Evolutionary conservation across 1,140 invertebrate genomes (phyloP).

Genomic region (Pseudomyrmex dendroicus): DNA sequence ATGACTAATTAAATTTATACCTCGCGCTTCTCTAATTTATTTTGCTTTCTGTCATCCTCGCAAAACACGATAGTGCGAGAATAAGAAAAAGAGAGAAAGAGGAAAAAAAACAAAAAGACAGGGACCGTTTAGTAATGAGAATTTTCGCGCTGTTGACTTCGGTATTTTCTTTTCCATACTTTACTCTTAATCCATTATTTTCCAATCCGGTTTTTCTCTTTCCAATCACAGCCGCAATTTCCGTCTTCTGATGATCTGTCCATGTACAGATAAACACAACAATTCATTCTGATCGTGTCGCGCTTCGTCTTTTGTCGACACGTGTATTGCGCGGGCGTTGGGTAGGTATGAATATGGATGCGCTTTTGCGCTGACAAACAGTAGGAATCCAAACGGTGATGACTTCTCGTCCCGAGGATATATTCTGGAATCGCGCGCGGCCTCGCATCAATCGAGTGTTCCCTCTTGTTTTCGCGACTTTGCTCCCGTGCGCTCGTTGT

Average conservation of each 20-base stretch:
- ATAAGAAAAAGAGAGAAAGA: background rate
- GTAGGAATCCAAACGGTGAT: slow-evolving; percentile 27
- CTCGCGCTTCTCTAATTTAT: slow-evolving; percentile 28
- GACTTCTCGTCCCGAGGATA: slow-evolving; percentile 25
- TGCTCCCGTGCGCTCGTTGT: background rate
- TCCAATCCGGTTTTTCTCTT: slow-evolving; percentile 14
- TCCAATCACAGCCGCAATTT: slow-evolving; percentile 21
- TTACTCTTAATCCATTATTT: background rate
- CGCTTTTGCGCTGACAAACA: background rate
- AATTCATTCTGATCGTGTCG: background rate
- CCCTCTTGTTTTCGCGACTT: slow-evolving; percentile 18
- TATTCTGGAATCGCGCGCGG: background rate
- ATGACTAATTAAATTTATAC: slow-evolving; percentile 38
- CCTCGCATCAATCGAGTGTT: slow-evolving; percentile 32
- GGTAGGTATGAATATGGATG: slow-evolving; percentile 41
- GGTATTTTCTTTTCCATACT: background rate
- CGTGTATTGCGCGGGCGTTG: slow-evolving; percentile 8
- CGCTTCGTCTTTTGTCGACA: slow-evolving; percentile 1
- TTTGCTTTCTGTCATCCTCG: background rate
- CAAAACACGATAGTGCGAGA: background rate
- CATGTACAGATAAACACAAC: slow-evolving; percentile 9
- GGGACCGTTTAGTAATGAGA: background rate
- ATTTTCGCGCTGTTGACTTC: background rate
- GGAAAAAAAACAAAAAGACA: background rate
- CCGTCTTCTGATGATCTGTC: background rate